A percentile compares a stretch with the other conserved stretches of the same genome.
phyloP scores from a whole-genome alignment of 1,140 invertebrate genomes.

The Drosophila ercepeae region DNA sequence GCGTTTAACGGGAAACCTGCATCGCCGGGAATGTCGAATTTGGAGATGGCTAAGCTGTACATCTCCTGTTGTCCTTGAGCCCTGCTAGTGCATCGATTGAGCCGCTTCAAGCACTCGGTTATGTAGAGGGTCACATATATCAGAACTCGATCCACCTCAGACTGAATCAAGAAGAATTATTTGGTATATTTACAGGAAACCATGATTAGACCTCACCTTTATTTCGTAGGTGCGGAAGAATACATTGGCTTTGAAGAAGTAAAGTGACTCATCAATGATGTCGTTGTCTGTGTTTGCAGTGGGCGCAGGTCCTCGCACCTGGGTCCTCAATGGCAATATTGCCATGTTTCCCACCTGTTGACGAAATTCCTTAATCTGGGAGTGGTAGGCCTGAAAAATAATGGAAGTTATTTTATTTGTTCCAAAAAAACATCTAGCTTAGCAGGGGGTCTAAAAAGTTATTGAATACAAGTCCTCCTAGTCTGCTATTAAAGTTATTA shows the following conservation, averaged over 20 bases:
- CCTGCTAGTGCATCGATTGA: constrained; percentile 96
- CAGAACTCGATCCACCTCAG: constrained; percentile 96
- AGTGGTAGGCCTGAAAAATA: constrained; percentile 94
- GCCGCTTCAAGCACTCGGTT: constrained; percentile 97
- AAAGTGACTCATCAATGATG: constrained; percentile 98
- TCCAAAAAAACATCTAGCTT: not conserved
- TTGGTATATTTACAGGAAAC: constrained; percentile 18
- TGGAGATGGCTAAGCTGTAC: constrained; percentile 96
- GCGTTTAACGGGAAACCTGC: constrained; percentile 98
- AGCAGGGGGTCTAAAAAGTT: constrained; percentile 8
- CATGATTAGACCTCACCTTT: constrained; percentile 87
- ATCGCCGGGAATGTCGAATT: constrained; percentile 99
- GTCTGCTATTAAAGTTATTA: not conserved
- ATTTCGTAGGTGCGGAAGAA: constrained; percentile 99
- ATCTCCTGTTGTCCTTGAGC: constrained; percentile 97
- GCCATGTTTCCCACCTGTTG: constrained; percentile 96
- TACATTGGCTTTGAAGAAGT: constrained; percentile 99
- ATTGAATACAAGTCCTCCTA: not conserved
- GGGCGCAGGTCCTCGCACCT: constrained; percentile 93
- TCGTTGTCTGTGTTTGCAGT: constrained; percentile 90
- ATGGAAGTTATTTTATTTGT: not conserved
- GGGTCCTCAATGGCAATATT: constrained; percentile 93
- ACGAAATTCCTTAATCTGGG: constrained; percentile 90
- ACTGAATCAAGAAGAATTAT: constrained; percentile 86
- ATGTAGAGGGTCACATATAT: constrained; percentile 99